These are phyloP conservation scores for Alcis repandata DNA, from an alignment of 2,888 invertebrate species.

Conservation along the genomic window DNA sequence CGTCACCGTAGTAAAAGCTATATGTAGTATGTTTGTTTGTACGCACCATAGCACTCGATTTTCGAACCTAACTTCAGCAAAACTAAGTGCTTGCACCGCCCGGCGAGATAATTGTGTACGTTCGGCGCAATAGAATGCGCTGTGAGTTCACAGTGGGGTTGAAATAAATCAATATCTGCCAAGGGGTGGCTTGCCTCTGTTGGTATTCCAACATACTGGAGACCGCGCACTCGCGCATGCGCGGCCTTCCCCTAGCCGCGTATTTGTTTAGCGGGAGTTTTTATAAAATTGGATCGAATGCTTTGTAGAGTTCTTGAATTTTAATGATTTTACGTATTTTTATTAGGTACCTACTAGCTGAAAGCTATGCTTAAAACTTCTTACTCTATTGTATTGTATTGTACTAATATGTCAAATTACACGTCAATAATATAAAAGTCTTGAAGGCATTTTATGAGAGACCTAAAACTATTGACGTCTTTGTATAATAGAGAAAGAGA, in stretches of 20 bases:
- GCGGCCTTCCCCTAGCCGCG: constrained; percentile 1
- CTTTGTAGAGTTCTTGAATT: not conserved
- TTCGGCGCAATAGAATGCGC: constrained; percentile 32
- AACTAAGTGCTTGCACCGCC: constrained; percentile 11
- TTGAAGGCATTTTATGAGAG: too few species aligned
- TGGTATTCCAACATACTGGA: not conserved
- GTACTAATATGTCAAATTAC: too few species aligned
- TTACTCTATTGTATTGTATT: too few species aligned
- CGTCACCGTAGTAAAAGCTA: not conserved
- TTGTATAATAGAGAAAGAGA: too few species aligned
- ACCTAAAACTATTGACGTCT: too few species aligned
- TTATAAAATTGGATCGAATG: not conserved
- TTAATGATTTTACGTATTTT: not conserved
- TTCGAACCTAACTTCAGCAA: constrained; percentile 12
- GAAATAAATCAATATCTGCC: constrained; percentile 62
- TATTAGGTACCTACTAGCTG: not conserved
- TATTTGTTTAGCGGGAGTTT: not conserved
- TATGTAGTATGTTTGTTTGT: constrained; percentile 6
- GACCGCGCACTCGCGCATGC: constrained; percentile 21
- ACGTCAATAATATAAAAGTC: too few species aligned
- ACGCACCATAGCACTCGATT: constrained; percentile 46
- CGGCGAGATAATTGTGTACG: constrained; percentile 11
- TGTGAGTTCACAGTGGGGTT: constrained; percentile 43
- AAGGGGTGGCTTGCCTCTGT: constrained; percentile 53
- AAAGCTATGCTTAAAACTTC: too few species aligned